Evolutionary conservation across 1,140 invertebrate genomes (phyloP), one percentile per base, ranked within the genome.

Genomic region (Megalopta genalis): DNA sequence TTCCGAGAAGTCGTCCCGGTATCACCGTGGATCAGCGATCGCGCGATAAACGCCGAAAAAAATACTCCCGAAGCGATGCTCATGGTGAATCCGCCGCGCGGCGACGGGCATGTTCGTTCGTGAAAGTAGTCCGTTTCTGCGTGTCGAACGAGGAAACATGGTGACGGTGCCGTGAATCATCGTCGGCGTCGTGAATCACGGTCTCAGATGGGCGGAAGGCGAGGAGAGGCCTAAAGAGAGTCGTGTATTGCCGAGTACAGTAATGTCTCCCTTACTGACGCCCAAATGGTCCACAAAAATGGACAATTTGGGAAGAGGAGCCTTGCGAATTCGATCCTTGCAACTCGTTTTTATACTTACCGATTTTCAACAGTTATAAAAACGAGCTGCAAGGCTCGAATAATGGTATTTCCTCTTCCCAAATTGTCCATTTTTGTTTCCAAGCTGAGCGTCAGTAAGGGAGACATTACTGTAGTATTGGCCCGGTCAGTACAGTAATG

Each of bases 141-240:
- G 57, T 84, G 85, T 81, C 81, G 74, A 81, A 86, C 84, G 74
- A 86, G 84, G 81, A 86, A 86, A 86, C 84, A 66, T 80, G 60
- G 71, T 57, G 54, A 79, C 66, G 32, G 25, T 52, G 63, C 73
- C 68, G 73, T 88, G 87, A 88, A 88, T 88, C 87, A 88, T 88
- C 87, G 81, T 25, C 64, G 66, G 64, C 78, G 74, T 85, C 86
- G 66, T 88, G 87, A 88, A 86, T 88, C 87, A 86, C 83, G 78
- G 25, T 83, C 77, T 80, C 80, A 82, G 85, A 83, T 83, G 84
- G 85, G 75, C 65, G 63, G 65, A 62, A 57, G 62, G 65, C 63
- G 49, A 68, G 59, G 21, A 54, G 21, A 75, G 70, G 65, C 67
- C 64, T 60, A 59, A 59, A 77, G 27, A 49, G 68, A 59, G 52